These are phyloP conservation scores for Triops cancriformis DNA, from an alignment of 1,140 invertebrate species.

Conservation along the genomic window DNA sequence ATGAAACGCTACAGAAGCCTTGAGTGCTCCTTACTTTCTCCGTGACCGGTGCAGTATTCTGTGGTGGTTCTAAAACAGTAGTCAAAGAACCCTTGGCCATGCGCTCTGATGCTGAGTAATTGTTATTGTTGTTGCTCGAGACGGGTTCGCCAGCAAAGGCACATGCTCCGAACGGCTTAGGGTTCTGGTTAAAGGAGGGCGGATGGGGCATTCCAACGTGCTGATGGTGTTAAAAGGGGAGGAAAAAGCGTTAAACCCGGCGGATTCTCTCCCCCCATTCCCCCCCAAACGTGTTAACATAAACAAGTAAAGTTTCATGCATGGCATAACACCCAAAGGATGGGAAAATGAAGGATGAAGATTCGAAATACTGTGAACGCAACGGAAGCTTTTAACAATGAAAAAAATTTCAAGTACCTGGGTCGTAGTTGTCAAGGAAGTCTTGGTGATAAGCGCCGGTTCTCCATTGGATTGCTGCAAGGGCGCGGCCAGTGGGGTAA, in stretches of 20 bases:
- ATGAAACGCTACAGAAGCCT: background rate
- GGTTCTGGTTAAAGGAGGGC: conserved; percentile 2
- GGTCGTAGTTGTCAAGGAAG: conserved; percentile 68
- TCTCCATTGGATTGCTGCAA: conserved; percentile 31
- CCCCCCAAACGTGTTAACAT: background rate
- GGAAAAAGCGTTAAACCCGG: background rate
- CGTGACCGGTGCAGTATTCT: background rate
- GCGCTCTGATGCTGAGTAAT: background rate
- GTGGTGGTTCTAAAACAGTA: background rate
- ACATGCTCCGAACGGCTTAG: background rate
- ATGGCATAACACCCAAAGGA: background rate
- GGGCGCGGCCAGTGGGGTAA: conserved; percentile 42
- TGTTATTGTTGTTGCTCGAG: background rate
- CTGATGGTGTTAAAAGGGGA: background rate
- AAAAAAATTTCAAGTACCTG: conserved; percentile 40
- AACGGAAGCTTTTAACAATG: background rate
- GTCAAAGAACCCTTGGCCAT: background rate
- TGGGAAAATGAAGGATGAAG: background rate
- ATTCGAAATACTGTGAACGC: background rate
- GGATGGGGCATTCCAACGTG: background rate
- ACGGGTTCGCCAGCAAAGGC: background rate
- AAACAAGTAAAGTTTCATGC: background rate
- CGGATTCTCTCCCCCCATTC: too few species aligned
- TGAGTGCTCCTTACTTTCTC: background rate
- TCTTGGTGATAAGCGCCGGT: conserved; percentile 65